Evolutionary conservation across 2,797 vertebrate species (phyloP).

Genomic region (Cichlasoma orientale): DNA sequence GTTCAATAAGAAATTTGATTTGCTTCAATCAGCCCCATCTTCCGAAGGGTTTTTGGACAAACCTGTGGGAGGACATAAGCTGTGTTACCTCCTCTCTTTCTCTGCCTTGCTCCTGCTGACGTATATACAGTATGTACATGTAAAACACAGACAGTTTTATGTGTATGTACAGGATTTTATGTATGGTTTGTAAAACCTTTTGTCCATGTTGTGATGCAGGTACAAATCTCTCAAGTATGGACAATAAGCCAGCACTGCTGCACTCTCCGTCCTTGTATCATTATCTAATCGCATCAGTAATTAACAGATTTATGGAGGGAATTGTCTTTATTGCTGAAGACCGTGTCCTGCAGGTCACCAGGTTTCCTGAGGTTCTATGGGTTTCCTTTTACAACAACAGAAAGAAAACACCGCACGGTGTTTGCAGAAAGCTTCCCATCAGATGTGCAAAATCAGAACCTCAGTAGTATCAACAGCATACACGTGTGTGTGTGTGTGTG

Average conservation of each 20-base stretch:
- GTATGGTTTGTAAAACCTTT: constrained; percentile 52
- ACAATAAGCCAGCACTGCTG: constrained; percentile 47
- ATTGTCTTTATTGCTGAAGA: not conserved
- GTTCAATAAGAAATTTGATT: constrained; percentile 8
- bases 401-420: constrained; percentile 11
- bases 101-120: constrained; percentile 58
- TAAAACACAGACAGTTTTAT: constrained; percentile 68
- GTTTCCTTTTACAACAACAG: not conserved
- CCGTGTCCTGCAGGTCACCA: not conserved
- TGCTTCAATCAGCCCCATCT: constrained; percentile 23
- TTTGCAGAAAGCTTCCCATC: constrained; percentile 31
- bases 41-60: constrained; percentile 11
- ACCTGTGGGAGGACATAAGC: constrained; percentile 56
- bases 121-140: constrained; percentile 47
- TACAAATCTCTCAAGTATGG: constrained; percentile 41
- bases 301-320: not conserved
- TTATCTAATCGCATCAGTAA: constrained; percentile 5
- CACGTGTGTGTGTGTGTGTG: not conserved
- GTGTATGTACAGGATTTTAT: constrained; percentile 48
- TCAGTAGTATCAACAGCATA: constrained; percentile 20
- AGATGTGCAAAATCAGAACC: not conserved
- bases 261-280: constrained; percentile 43
- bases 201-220: constrained; percentile 51
- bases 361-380: not conserved
- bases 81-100: constrained; percentile 20